These are phyloP conservation scores for Galerucella pusilla DNA, from an alignment of 2,888 invertebrate species.

Conservation along the genomic window DNA sequence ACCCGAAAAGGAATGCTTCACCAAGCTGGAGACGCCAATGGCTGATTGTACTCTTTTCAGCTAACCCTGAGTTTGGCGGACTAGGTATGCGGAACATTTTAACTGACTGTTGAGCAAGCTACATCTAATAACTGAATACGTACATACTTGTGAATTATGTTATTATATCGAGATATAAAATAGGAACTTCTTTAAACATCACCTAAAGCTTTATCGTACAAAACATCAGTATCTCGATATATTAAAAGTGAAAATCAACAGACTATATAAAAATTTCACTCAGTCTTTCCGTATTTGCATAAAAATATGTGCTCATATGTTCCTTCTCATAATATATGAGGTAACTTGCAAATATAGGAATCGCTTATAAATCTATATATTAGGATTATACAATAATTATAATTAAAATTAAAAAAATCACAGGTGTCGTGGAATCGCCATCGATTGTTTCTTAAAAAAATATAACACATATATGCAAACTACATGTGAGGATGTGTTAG, in stretches of 20 bases:
- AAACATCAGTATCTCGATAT: conserved; percentile 66
- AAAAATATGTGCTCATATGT: conserved; percentile 67
- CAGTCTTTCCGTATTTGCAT: conserved; percentile 69
- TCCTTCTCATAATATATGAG: conserved; percentile 64
- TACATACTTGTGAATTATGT: conserved; percentile 64
- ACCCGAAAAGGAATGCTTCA: conserved; percentile 64
- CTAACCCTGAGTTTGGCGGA: conserved; percentile 66
- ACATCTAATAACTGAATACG: conserved; percentile 66
- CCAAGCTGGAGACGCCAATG: conserved; percentile 47
- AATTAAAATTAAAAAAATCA: conserved; percentile 67
- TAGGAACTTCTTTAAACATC: conserved; percentile 68
- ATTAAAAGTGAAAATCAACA: conserved; percentile 66
- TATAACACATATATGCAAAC: conserved; percentile 63
- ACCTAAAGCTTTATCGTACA: conserved; percentile 67
- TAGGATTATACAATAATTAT: conserved; percentile 63
- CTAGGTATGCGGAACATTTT: conserved; percentile 62
- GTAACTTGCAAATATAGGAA: conserved; percentile 63
- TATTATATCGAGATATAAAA: conserved; percentile 66
- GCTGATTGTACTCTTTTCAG: conserved; percentile 66
- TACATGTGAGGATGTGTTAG: conserved; percentile 67
- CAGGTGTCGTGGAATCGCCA: conserved; percentile 68
- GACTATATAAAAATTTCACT: conserved; percentile 68
- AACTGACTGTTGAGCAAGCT: conserved; percentile 66
- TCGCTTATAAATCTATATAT: conserved; percentile 59
- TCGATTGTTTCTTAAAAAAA: conserved; percentile 64